These are phyloP conservation scores for Phyllotreta cruciferae DNA, from an alignment of 2,888 invertebrate genomes.

Conservation along the genomic window DNA sequence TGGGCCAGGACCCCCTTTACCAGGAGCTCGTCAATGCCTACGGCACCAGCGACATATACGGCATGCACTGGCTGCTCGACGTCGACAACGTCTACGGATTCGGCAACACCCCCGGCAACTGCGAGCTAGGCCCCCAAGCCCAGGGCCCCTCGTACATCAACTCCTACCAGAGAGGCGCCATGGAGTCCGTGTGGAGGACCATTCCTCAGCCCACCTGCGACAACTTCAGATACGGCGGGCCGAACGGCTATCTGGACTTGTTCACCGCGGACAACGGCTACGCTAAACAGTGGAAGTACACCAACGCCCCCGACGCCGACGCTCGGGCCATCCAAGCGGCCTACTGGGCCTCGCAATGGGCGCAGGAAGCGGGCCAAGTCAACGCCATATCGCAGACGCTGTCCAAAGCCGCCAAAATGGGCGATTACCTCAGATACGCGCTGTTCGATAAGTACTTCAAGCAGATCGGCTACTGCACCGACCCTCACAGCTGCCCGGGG, in stretches of 20 bases:
- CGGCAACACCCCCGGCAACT: slow-evolving; percentile 40
- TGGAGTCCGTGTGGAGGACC: slow-evolving; percentile 46
- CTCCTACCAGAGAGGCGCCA: slow-evolving; percentile 45
- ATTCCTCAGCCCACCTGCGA: slow-evolving; percentile 47
- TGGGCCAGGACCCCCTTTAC: slow-evolving; percentile 43
- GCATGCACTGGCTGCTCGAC: slow-evolving; percentile 46
- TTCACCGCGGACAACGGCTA: slow-evolving; percentile 44
- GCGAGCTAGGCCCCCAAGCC: slow-evolving; percentile 37
- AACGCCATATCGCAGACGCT: slow-evolving; percentile 35
- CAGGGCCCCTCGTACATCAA: slow-evolving; percentile 44
- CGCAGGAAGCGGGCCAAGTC: slow-evolving; percentile 38
- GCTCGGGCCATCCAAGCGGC: slow-evolving; percentile 45
- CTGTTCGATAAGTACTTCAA: slow-evolving; percentile 47
- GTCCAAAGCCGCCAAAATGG: slow-evolving; percentile 44
- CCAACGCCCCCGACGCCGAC: slow-evolving; percentile 46
- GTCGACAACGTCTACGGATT: slow-evolving; percentile 46
- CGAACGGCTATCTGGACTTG: slow-evolving; percentile 41
- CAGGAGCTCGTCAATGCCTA: slow-evolving; percentile 42
- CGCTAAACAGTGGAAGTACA: slow-evolving; percentile 46
- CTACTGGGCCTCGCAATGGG: slow-evolving; percentile 45
- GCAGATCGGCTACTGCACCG: slow-evolving; percentile 44
- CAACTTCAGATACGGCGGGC: slow-evolving; percentile 41
- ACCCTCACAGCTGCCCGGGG: slow-evolving; percentile 38
- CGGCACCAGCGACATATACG: slow-evolving; percentile 38
- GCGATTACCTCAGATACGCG: slow-evolving; percentile 45